Evolutionary conservation across 2,888 invertebrate species (phyloP).

Genomic region (Branchinecta sandiegonensis): DNA sequence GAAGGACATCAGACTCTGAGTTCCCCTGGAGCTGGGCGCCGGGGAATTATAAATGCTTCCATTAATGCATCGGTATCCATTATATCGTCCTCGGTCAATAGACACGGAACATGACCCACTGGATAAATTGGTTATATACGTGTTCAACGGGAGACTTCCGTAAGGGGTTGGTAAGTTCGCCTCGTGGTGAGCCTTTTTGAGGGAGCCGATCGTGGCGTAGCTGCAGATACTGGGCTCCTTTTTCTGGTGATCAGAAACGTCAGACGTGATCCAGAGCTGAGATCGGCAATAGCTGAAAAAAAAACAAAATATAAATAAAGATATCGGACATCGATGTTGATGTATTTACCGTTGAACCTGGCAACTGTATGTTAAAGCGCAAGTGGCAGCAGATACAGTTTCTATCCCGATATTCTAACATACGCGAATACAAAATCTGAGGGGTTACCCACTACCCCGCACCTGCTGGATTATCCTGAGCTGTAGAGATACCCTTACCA

Average conservation of each 20-base stretch:
- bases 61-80: neutral
- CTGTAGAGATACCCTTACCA: too few relatives aligned
- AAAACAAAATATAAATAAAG: too few relatives aligned
- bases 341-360: too few relatives aligned
- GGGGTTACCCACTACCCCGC: too few relatives aligned
- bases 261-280: neutral
- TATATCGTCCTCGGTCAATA: neutral
- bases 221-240: neutral
- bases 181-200: neutral
- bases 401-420: too few relatives aligned
- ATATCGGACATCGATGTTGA: too few relatives aligned
- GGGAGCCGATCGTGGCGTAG: neutral
- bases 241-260: neutral
- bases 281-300: neutral
- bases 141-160: neutral
- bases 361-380: too few relatives aligned
- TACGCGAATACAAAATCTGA: too few relatives aligned
- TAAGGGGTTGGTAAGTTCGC: neutral
- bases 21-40: neutral
- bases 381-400: too few relatives aligned
- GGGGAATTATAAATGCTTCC: neutral
- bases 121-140: neutral
- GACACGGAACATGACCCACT: slow-evolving; percentile 8
- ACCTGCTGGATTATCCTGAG: too few relatives aligned
- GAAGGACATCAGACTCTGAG: slow-evolving; percentile 9